Base-by-base conservation (phyloP, 2,113 vertebrate species). In the Phycodurus eques region DNA sequence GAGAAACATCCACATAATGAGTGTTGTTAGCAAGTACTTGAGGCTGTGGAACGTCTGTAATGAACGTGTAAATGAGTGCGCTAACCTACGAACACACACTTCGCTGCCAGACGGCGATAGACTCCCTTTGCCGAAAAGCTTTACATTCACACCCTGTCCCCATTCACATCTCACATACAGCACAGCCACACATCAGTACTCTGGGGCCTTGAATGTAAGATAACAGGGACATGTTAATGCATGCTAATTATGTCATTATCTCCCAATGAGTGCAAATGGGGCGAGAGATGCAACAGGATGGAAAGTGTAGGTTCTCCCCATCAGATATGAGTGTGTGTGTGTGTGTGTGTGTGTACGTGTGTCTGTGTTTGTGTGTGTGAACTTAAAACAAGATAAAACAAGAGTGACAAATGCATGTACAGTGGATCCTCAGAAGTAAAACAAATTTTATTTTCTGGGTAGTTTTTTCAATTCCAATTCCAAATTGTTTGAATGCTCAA, bases 211-310 rank as follows among this genome's bases (percentile, higher is more conserved):
- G 49, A 78, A 79, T 63, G 72, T 79, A 87, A 57, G 84, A 87
- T 88, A 88, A 87, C 74, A 88, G 65, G 86, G 87, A 84, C 82
- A 82, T 81, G 87, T 75, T 89, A 90, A 90, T 89, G 88, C 82
- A 70, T 78, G 85, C 82, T 90, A 91, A 91, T 88, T 85, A 87
- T 82, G 84, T 74, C 77, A 78, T 89, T 87, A 90, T 88, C 85
- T 87, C 80, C 83, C 66, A 72, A 88, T 49, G 80, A 88, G 87
- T 89, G 87, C 77, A 89, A 91, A 91, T 88, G 80, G 80, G 84
- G 86, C 71, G 79, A 86, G 80, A 88, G 88, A 73, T 17, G 70
- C 73, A 73, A 75, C 69, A 59, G 85, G 70, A 76, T 80, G 68
- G 67, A 72, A 85, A 80, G 83, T 83, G 82, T 70, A 76, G 72